Percentiles rank a stretch among this genome's conserved stretches.
phyloP scores from a whole-genome alignment of 2,888 invertebrate genomes.

The Amiota minor region DNA sequence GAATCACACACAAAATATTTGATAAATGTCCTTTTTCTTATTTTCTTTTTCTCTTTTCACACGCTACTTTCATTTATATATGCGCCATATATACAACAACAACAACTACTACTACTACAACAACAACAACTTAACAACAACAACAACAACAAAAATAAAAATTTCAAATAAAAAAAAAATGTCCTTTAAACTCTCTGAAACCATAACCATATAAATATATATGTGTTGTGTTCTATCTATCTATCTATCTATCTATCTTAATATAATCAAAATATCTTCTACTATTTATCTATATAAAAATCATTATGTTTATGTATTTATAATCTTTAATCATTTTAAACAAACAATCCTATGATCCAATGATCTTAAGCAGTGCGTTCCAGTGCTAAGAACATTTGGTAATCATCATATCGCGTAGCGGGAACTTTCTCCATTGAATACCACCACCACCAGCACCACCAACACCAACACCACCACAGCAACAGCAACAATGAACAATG shows the following conservation, averaged over 20 bases:
- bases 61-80: conserved; percentile 62
- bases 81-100: conserved; percentile 2
- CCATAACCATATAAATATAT: conserved; percentile 34
- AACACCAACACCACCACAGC: conserved; percentile 55
- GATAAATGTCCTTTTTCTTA: conserved; percentile 65
- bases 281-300: background rate
- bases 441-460: conserved; percentile 49
- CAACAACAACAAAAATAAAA: conserved; percentile 39
- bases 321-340: background rate
- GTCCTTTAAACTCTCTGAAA: conserved; percentile 32
- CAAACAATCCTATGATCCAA: too few species aligned
- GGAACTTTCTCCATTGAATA: conserved; percentile 64
- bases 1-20: conserved; percentile 63
- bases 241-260: conserved; percentile 2
- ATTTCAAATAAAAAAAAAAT: conserved; percentile 40
- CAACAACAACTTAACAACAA: conserved; percentile 40
- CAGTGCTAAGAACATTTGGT: conserved; percentile 74
- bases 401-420: conserved; percentile 75
- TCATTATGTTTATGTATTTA: background rate
- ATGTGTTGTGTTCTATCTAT: conserved; percentile 5
- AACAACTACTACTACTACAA: conserved; percentile 41
- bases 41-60: conserved; percentile 62
- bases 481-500: conserved; percentile 49
- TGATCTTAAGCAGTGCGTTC: conserved; percentile 68
- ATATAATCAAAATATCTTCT: background rate